Evolutionary conservation across 2,797 vertebrate species (phyloP).

Genomic region (Mycteria americana): DNA sequence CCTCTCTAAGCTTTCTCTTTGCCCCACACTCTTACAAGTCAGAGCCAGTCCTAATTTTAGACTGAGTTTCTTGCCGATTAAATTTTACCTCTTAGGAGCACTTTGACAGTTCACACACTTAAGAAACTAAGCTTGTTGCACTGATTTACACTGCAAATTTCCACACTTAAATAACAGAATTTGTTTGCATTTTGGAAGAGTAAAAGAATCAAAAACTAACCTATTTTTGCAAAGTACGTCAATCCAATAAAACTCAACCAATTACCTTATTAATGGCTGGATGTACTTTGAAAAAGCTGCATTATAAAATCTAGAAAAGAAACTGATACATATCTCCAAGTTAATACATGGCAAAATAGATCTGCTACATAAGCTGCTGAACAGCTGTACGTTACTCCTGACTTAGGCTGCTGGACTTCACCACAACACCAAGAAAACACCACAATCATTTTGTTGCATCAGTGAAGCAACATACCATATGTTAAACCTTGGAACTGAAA

Average conservation of each 20-base stretch:
- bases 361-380: fast-evolving
- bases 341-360: neutral
- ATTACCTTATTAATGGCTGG: neutral
- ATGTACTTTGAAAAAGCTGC: neutral
- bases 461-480: neutral
- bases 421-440: neutral
- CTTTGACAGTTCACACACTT: neutral
- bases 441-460: neutral
- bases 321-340: neutral
- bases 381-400: neutral
- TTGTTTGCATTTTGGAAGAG: neutral
- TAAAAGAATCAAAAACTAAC: neutral
- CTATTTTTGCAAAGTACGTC: neutral
- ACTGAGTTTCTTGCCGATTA: neutral
- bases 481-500: neutral
- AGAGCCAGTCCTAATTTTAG: neutral
- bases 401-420: neutral
- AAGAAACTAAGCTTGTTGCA: neutral
- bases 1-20: neutral
- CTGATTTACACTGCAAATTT: neutral
- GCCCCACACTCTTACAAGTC: neutral
- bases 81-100: neutral
- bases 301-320: neutral
- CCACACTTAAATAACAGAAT: neutral
- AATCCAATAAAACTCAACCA: neutral